Evolutionary conservation across 1,140 invertebrate genomes (phyloP).

Genomic region (Panulirus ornatus): DNA sequence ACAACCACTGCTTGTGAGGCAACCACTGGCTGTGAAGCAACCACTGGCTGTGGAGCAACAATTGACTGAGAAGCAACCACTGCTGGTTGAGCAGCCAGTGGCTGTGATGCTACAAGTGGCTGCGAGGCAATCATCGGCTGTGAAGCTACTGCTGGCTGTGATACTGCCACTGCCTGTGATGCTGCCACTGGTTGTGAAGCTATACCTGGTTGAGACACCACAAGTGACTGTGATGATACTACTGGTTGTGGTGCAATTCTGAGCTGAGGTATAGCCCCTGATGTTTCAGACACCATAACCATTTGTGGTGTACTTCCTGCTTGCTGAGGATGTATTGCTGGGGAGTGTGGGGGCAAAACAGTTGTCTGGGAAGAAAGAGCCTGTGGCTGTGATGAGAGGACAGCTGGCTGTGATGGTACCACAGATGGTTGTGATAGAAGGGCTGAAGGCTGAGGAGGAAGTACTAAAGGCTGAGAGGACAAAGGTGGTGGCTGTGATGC

Average conservation of each 20-base stretch:
- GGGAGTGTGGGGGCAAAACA: constrained; percentile 21
- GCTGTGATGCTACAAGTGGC: constrained; percentile 27
- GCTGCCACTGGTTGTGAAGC: constrained; percentile 24
- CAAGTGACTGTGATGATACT: constrained; percentile 5
- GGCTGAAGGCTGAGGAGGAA: constrained; percentile 26
- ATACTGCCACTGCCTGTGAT: not conserved
- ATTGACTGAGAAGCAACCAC: not conserved
- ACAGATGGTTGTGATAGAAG: constrained; percentile 26
- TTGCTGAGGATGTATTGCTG: constrained; percentile 20
- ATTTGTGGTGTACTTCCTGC: constrained; percentile 11
- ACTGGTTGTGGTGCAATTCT: constrained; percentile 33
- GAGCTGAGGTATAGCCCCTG: constrained; percentile 10
- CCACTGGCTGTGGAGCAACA: constrained; percentile 7
- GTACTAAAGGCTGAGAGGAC: constrained; percentile 43
- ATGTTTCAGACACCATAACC: not conserved
- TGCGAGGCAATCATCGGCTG: constrained; percentile 36
- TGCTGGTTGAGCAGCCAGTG: constrained; percentile 6
- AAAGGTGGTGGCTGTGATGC: constrained; percentile 50
- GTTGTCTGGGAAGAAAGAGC: constrained; percentile 3
- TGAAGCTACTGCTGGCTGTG: constrained; percentile 26
- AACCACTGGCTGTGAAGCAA: constrained; percentile 15
- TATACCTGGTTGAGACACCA: constrained; percentile 26
- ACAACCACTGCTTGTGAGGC: constrained; percentile 26
- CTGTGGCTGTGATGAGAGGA: constrained; percentile 30
- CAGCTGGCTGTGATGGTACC: constrained; percentile 1